Conservation (phyloP, 2,797 vertebrate genomes). For the Crenuchus spilurus region DNA sequence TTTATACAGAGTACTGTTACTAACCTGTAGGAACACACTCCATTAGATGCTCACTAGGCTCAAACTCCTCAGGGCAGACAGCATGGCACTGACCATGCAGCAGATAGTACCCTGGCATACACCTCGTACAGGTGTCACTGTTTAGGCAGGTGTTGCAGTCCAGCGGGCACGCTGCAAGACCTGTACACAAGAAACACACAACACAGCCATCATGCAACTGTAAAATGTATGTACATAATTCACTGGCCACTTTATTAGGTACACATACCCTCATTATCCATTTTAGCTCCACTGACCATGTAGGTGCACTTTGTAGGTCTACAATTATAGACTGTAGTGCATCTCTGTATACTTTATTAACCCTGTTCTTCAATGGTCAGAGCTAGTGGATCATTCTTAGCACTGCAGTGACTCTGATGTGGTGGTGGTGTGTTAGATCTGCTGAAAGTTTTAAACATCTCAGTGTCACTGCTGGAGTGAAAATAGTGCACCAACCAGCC, state of each 20-base stretch:
- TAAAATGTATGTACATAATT: neutral
- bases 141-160: constrained; percentile 93
- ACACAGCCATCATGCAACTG: constrained; percentile 16
- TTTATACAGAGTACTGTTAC: constrained; percentile 42
- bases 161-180: constrained; percentile 88
- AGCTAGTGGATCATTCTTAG: too few relatives aligned
- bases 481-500: too few relatives aligned
- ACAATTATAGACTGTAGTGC: too few relatives aligned
- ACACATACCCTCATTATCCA: too few relatives aligned
- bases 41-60: constrained; percentile 89
- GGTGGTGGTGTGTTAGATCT: too few relatives aligned
- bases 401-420: too few relatives aligned
- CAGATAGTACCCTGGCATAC: constrained; percentile 89
- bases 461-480: too few relatives aligned
- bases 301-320: too few relatives aligned
- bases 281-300: too few relatives aligned
- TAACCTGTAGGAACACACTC: constrained; percentile 89
- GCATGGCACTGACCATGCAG: constrained; percentile 90
- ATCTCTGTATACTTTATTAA: too few relatives aligned
- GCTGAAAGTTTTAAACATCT: neutral
- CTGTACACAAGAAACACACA: constrained; percentile 23
- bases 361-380: too few relatives aligned
- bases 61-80: constrained; percentile 90
- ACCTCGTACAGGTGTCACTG: constrained; percentile 90
- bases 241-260: too few relatives aligned